Evolutionary conservation across 2,888 invertebrate genomes (phyloP), one percentile per base, ranked within the genome.

Genomic region (Pediacus dermestoides): DNA sequence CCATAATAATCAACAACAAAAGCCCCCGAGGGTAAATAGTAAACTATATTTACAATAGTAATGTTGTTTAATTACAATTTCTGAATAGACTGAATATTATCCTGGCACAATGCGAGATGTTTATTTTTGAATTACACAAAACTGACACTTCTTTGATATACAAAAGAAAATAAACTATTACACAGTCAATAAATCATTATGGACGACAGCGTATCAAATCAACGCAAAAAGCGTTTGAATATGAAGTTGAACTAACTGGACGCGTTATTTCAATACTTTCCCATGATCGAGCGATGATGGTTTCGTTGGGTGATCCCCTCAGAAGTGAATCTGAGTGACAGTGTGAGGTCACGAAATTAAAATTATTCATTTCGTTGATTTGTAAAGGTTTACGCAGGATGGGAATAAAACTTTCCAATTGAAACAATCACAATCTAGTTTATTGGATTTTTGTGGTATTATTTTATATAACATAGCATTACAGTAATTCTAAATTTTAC

Each of bases 51-150:
- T n/a, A n/a, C n/a, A n/a, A n/a, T n/a, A n/a, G n/a, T n/a, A n/a
- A 38, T 36, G 37, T 36, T 30, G 30, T 40, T 43, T 54, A 54
- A 54, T 54, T 54, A 54, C 46, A 40, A 43, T 39, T 44, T 40
- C 41, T 44, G 46, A 42, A 47, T 49, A 34, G 39, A 37, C 18
- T 27, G 28, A 31, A 45, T 46, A 48, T 42, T 42, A 42, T 47
- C 47, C 48, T 41, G 45, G 34, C 38, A 48, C 50, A 52, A 60
- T 55, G 50, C 48, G 48, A 55, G 55, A 55, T 65, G 65, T 67
- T 66, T 66, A 65, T 64, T 65, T 67, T 64, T 52, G 58, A 62
- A 57, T 63, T 61, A 64, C 54, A 57, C 57, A 60, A 63, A 64
- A 62, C 62, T 57, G 61, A 61, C 61, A 62, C 60, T 60, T 55